Base-by-base conservation (phyloP, 2,797 vertebrate species). In the Otolemur crassicaudatus region DNA sequence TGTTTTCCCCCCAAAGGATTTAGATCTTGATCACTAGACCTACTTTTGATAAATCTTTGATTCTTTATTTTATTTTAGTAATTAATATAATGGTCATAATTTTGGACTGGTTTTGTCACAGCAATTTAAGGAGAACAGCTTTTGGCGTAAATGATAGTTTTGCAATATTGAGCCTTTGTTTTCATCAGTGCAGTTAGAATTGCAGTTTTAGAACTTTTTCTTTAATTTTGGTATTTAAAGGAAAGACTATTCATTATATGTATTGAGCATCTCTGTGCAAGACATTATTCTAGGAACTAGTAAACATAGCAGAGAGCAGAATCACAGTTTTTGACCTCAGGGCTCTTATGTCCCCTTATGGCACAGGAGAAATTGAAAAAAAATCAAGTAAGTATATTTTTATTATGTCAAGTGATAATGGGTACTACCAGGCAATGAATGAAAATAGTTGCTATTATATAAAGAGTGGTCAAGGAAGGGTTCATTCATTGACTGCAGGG, bases 41-140 rank as follows among this genome's bases (percentile, higher is more conserved):
- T 60, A 53, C 19, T 91, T 83, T 37, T 49, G 37, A 81, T 67
- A 87, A 73, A 65, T 75, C 61, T 91, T 75, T 88, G 61, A 9
- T 70, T 94, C 12, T 83, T 83, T 60, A 25, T 58, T 90, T 87
- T 37, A 60, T 70, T 92, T 96, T 92, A 93, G 34, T 20, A 75
- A 40, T 87, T 69, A 87, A 70, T 43, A 34, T 56, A 89, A 79
- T 76, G 12, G 37, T 83, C 88, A 29, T 8, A 60, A 60, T 70
- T 83, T 43, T 60, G 20, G 9, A 49, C 8, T 76, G 88, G n/a
- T 40, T 93, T 91, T 90, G 31, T 17, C 20, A 77, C 1, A 65
- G 23, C 9, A 67, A 25, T 77, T 90, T 90, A 67, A 83, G 94
- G 63, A 80, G 17, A 73, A 76, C 76, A 77, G 7, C 29, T 76